These are phyloP conservation scores for Chlamydotis undulata DNA, from an alignment of 2,113 vertebrate species.

Conservation along the genomic window DNA sequence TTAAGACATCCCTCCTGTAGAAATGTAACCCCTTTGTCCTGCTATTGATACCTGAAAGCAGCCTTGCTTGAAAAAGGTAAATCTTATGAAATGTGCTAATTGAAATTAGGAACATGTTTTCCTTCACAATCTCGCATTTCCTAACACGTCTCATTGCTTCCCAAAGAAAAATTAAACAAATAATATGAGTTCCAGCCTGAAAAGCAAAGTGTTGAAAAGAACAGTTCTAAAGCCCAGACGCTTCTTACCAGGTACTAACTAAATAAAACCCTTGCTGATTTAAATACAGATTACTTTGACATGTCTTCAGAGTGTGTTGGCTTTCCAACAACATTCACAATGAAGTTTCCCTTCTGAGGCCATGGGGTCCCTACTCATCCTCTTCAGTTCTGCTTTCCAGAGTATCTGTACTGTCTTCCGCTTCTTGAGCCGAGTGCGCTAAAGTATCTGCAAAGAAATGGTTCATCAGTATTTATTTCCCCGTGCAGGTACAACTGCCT, in stretches of 20 bases:
- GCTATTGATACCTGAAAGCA: constrained; percentile 36
- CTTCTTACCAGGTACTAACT: constrained; percentile 63
- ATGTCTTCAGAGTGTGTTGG: constrained; percentile 61
- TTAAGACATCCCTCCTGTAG: constrained; percentile 51
- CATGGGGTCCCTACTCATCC: constrained; percentile 34
- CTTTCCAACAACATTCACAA: constrained; percentile 55
- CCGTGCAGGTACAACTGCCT: not conserved
- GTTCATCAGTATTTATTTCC: not conserved
- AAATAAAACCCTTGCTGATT: constrained; percentile 62
- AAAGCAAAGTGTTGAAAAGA: constrained; percentile 64
- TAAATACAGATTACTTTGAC: constrained; percentile 64
- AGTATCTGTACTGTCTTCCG: constrained; percentile 51
- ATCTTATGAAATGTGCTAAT: constrained; percentile 50
- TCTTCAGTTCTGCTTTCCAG: constrained; percentile 62
- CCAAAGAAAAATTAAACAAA: constrained; percentile 52
- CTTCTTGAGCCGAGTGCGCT: constrained; percentile 34
- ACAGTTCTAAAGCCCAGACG: constrained; percentile 72
- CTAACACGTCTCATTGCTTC: constrained; percentile 26
- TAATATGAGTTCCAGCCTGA: constrained; percentile 64
- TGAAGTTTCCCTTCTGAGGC: constrained; percentile 44
- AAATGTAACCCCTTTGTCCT: constrained; percentile 43
- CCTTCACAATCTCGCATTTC: not conserved
- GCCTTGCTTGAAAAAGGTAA: constrained; percentile 40
- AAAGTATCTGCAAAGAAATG: constrained; percentile 61
- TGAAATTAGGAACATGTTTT: constrained; percentile 36